Evolutionary conservation across 1,140 invertebrate genomes (phyloP).

Genomic region (Paraescarpia echinospica): DNA sequence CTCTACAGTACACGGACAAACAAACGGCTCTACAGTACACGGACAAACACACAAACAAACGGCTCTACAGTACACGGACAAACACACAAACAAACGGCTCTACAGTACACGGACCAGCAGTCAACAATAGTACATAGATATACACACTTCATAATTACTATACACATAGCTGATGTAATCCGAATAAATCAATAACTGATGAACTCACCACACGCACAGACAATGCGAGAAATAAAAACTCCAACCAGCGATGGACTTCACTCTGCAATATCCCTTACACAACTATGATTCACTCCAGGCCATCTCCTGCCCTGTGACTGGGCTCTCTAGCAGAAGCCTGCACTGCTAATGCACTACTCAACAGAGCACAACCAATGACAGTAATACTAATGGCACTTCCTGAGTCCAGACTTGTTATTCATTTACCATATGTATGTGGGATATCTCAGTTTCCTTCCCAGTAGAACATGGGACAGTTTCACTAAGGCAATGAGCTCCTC

Average conservation of each 20-base stretch:
- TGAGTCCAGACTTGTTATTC: not conserved
- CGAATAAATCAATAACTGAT: not conserved
- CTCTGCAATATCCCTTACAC: not conserved
- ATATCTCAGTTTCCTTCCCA: not conserved
- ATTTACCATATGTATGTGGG: not conserved
- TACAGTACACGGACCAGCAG: not conserved
- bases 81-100: not conserved
- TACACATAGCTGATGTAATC: not conserved
- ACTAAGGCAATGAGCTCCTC: too few species aligned
- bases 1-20: not conserved
- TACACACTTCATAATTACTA: not conserved
- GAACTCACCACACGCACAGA: not conserved
- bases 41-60: not conserved
- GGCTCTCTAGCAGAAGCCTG: not conserved
- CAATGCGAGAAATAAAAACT: not conserved
- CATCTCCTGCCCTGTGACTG: not conserved
- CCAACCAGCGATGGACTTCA: not conserved
- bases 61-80: not conserved
- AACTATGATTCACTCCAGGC: not conserved
- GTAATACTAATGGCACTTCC: not conserved
- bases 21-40: not conserved
- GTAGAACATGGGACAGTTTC: not conserved
- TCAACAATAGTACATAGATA: too few species aligned
- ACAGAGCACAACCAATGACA: not conserved
- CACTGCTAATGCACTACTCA: not conserved